Conservation (phyloP, 2,113 vertebrate genomes). For the Conger conger region DNA sequence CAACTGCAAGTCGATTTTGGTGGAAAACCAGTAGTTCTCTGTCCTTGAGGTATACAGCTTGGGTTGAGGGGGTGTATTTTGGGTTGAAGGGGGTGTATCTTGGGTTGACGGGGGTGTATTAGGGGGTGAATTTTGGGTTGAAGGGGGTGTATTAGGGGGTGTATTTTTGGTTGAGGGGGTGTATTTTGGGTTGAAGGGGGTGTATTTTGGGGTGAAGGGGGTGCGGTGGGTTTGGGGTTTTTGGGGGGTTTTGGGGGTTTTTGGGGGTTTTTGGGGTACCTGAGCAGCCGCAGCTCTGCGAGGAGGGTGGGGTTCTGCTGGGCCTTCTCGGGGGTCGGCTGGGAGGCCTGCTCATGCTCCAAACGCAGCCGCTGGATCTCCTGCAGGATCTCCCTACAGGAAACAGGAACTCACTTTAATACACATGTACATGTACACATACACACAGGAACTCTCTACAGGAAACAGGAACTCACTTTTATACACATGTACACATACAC, state of each 20-base stretch:
- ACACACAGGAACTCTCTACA: background rate
- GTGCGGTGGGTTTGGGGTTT: background rate
- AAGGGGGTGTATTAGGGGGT: too few species aligned
- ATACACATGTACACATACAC: conserved; percentile 28
- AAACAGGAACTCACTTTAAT: background rate
- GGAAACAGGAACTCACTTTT: background rate
- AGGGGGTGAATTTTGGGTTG: too few species aligned
- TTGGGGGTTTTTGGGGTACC: conserved; percentile 62
- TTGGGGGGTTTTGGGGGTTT: background rate
- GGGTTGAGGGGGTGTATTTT: too few species aligned
- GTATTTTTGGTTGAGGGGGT: too few species aligned
- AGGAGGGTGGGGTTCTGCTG: conserved; percentile 89
- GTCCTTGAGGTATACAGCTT: too few species aligned
- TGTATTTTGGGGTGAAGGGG: too few species aligned
- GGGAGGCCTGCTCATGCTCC: conserved; percentile 89
- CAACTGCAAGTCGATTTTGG: too few species aligned
- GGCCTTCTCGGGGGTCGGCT: conserved; percentile 85
- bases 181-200: too few species aligned
- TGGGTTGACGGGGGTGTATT: background rate
- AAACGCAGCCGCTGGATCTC: conserved; percentile 88
- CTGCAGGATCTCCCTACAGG: conserved; percentile 85
- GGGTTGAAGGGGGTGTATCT: too few species aligned
- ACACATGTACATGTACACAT: background rate
- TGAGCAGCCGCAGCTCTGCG: conserved; percentile 86
- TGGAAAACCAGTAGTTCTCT: too few species aligned